phyloP scores from a whole-genome alignment of 2,113 vertebrate genomes.

The Elgaria multicarinata region DNA sequence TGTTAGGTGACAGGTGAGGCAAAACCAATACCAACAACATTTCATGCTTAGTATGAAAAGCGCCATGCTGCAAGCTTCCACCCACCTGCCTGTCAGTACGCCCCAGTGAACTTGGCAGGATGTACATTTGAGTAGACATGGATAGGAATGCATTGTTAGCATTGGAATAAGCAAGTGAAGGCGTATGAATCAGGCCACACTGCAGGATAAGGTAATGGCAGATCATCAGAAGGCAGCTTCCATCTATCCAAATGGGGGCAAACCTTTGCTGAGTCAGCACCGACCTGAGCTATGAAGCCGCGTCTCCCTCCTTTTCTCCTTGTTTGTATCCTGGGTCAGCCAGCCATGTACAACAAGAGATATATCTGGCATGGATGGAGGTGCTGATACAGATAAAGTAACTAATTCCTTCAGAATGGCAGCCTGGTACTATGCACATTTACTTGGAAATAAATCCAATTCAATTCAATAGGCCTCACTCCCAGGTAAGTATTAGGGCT shows the following conservation, averaged over 20 bases:
- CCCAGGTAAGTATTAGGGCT: no score
- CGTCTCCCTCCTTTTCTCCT: not conserved
- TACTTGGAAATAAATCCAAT: not conserved
- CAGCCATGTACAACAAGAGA: not conserved
- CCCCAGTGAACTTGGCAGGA: no score
- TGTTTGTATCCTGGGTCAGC: not conserved
- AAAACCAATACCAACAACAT: not conserved
- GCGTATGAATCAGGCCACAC: not conserved
- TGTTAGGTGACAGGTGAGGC: not conserved
- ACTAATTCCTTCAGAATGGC: not conserved
- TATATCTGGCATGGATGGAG: not conserved
- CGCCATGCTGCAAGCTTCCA: not conserved
- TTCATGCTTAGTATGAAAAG: not conserved
- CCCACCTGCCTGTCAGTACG: no score
- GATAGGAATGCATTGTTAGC: not conserved
- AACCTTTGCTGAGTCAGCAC: not conserved
- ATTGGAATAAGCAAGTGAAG: not conserved
- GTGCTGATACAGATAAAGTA: not conserved
- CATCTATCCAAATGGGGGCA: not conserved
- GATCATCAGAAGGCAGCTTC: not conserved
- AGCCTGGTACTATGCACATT: not conserved
- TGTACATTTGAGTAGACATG: no score
- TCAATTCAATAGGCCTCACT: not conserved
- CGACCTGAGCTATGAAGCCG: not conserved
- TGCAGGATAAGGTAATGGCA: not conserved